Evolutionary conservation across 2,888 invertebrate genomes (phyloP).

Genomic region (Aphrophora alni): DNA sequence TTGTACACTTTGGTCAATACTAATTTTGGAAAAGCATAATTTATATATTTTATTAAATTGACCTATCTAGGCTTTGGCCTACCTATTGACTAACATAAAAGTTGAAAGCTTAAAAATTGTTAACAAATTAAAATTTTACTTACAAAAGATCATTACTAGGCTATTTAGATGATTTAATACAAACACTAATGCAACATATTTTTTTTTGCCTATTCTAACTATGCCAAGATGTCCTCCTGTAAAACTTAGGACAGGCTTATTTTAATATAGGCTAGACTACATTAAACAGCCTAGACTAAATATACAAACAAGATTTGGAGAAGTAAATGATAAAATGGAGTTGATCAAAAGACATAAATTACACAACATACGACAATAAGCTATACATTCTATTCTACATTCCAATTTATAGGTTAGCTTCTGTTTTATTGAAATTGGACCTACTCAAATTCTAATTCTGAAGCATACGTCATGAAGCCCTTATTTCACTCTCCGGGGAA

Average conservation of each 20-base stretch:
- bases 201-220: no score
- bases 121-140: no score
- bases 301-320: neutral
- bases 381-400: neutral
- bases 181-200: no score
- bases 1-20: no score
- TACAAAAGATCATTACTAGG: no score
- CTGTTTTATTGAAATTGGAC: neutral
- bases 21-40: no score
- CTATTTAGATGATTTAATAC: no score
- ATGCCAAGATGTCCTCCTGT: neutral
- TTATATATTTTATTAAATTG: no score
- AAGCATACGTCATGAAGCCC: neutral
- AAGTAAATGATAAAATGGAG: neutral
- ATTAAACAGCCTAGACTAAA: neutral
- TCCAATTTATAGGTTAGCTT: constrained; percentile 2
- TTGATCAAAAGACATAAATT: neutral
- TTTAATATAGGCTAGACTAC: neutral
- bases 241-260: neutral
- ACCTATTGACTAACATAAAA: no score
- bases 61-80: no score
- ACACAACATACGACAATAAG: neutral
- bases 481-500: neutral
- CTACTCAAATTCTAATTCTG: neutral
- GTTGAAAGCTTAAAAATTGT: no score